Conservation (phyloP, 2,888 invertebrate genomes). For the Buathra laborator region DNA sequence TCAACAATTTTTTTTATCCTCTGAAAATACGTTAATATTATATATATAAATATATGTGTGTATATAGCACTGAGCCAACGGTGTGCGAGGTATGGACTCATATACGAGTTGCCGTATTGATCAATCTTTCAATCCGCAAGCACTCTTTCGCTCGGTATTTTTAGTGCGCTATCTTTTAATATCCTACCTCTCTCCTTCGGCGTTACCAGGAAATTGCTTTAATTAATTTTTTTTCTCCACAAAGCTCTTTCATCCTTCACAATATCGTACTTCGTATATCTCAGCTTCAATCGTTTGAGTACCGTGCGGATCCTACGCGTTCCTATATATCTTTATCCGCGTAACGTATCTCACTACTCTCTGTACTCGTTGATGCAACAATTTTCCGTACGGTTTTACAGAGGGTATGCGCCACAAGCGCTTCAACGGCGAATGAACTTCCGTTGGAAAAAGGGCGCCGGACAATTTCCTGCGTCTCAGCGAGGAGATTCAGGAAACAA, state of each 20-base stretch:
- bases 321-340: background rate
- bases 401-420: background rate
- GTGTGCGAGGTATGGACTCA: background rate
- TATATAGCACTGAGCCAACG: background rate
- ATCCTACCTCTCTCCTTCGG: background rate
- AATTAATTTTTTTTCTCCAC: slow-evolving; percentile 7
- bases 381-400: background rate
- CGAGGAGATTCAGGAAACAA: slow-evolving; percentile 10
- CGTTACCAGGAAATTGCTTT: background rate
- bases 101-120: background rate
- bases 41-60: too few relatives aligned
- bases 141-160: background rate
- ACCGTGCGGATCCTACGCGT: background rate
- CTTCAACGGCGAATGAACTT: slow-evolving; percentile 39
- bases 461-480: slow-evolving; percentile 57
- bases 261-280: background rate
- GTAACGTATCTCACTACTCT: background rate
- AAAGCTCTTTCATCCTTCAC: background rate
- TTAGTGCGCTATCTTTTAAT: background rate
- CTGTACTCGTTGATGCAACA: background rate
- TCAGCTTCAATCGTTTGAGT: slow-evolving; percentile 1
- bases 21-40: too few relatives aligned
- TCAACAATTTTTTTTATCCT: background rate
- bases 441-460: slow-evolving; percentile 9
- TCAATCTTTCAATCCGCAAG: background rate